These are phyloP conservation scores for Heliconius eleuchia DNA, from an alignment of 1,140 invertebrate species.

Conservation along the genomic window DNA sequence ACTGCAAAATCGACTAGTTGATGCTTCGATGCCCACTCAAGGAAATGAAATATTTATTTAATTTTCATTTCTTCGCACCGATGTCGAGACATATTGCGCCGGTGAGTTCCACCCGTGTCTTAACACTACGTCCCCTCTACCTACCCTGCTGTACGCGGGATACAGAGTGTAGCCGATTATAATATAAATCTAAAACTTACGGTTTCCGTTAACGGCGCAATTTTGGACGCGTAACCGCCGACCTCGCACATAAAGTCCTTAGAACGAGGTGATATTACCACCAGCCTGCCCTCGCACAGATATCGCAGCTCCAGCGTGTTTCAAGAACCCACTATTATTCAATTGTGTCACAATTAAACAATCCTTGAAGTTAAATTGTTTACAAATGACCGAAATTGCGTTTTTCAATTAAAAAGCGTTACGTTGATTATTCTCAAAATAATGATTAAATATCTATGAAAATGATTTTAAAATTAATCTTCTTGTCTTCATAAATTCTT, in stretches of 20 bases:
- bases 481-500: too few relatives aligned
- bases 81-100: too few relatives aligned
- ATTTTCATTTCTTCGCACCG: too few relatives aligned
- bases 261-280: constrained; percentile 57
- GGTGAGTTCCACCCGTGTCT: too few relatives aligned
- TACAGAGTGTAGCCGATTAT: too few relatives aligned
- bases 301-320: constrained; percentile 55
- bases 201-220: constrained; percentile 67
- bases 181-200: constrained; percentile 49
- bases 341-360: constrained; percentile 35
- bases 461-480: background rate
- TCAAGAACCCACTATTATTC: constrained; percentile 35
- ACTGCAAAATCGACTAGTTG: too few relatives aligned
- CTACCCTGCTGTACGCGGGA: too few relatives aligned
- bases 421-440: background rate
- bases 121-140: too few relatives aligned
- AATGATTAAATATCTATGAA: background rate
- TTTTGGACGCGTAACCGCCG: constrained; percentile 62
- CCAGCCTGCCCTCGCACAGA: constrained; percentile 48
- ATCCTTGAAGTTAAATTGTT: constrained; percentile 28
- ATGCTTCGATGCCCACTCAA: too few relatives aligned
- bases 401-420: constrained; percentile 4
- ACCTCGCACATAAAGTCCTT: constrained; percentile 64
- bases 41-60: too few relatives aligned
- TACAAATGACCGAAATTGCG: background rate